Conservation (phyloP, 2,797 vertebrate genomes). For the Semotilus atromaculatus region DNA sequence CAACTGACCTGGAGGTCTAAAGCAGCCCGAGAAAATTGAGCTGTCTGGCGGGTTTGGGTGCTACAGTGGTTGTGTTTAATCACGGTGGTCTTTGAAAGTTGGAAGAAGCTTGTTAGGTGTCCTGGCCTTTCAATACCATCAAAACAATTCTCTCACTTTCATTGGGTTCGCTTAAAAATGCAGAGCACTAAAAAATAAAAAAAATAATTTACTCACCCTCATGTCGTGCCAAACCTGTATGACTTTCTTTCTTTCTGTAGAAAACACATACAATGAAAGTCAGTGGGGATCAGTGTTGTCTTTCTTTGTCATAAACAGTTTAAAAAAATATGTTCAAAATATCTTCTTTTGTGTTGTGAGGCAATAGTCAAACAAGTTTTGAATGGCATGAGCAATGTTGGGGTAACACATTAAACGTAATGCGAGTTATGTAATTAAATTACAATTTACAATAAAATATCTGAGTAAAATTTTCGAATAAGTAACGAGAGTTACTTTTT, state of each 20-base stretch:
- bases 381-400: neutral
- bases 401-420: neutral
- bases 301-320: neutral
- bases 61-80: slow-evolving; percentile 8
- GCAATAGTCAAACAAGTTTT: neutral
- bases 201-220: neutral
- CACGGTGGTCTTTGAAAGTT: slow-evolving; percentile 1
- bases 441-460: no score
- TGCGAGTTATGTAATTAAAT: neutral
- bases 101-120: slow-evolving; percentile 3
- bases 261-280: neutral
- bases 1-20: slow-evolving; percentile 74
- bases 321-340: neutral
- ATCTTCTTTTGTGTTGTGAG: neutral
- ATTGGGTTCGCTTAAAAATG: slow-evolving; percentile 9
- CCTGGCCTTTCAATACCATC: neutral
- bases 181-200: neutral
- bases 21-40: slow-evolving; percentile 57
- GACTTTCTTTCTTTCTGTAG: neutral
- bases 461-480: no score
- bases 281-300: neutral
- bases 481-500: no score
- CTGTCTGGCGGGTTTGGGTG: slow-evolving; percentile 58
- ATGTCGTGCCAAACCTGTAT: neutral
- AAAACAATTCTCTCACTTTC: neutral